Evolutionary conservation across 2,888 invertebrate species (phyloP).

Genomic region (Neocrepidodera transversa): DNA sequence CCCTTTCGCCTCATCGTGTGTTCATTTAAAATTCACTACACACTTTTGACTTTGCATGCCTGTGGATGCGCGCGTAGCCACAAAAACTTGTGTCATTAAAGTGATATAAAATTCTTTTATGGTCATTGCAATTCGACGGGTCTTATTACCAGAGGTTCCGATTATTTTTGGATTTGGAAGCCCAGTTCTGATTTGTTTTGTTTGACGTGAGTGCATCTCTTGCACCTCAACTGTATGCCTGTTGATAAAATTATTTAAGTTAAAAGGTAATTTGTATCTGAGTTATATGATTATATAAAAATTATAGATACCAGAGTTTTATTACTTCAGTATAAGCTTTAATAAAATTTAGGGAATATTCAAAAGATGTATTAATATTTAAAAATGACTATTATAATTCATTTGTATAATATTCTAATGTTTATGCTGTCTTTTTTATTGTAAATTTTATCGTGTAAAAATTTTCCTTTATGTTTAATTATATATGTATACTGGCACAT

Average conservation of each 20-base stretch:
- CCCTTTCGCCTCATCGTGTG: background rate
- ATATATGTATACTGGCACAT: background rate
- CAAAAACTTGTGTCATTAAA: constrained; percentile 57
- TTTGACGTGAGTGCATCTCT: constrained; percentile 47
- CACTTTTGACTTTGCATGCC: constrained; percentile 50
- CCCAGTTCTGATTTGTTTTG: constrained; percentile 52
- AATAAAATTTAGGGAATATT: too few species aligned
- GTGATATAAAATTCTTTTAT: constrained; percentile 55
- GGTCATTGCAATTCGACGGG: constrained; percentile 53
- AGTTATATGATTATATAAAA: too few species aligned
- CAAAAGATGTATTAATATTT: too few species aligned
- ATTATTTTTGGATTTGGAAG: constrained; percentile 44
- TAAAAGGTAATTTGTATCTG: too few species aligned
- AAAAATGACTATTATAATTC: too few species aligned
- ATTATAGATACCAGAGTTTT: too few species aligned
- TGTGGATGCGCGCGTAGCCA: constrained; percentile 45
- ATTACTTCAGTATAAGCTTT: too few species aligned
- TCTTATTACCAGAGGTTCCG: constrained; percentile 46
- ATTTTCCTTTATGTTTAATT: too few species aligned
- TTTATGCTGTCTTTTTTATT: too few species aligned
- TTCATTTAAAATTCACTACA: constrained; percentile 53
- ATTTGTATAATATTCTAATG: too few species aligned
- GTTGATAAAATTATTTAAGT: background rate
- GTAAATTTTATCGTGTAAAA: too few species aligned
- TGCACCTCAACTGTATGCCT: background rate